Conservation (phyloP, 2,888 invertebrate species). For the Thecocarcelia acutangulata region DNA sequence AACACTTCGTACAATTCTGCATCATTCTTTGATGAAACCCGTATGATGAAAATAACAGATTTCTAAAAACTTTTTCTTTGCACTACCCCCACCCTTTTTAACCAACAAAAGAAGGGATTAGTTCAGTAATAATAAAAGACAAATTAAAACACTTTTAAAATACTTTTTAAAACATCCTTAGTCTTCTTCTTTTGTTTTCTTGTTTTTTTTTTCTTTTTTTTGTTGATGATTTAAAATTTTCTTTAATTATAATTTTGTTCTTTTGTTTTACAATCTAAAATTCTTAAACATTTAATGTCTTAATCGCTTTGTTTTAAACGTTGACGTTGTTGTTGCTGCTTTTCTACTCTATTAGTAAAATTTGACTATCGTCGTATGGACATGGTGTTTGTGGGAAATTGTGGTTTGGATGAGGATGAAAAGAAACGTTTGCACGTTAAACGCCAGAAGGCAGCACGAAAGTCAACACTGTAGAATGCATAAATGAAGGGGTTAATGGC, state of each 20-base stretch:
- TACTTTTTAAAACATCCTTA: background rate
- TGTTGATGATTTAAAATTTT: conserved; percentile 9
- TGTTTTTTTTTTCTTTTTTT: background rate
- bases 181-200: background rate
- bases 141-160: background rate
- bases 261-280: conserved; percentile 22
- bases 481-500: conserved; percentile 95
- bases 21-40: too few relatives aligned
- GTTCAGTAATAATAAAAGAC: too few relatives aligned
- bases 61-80: too few relatives aligned
- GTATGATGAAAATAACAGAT: too few relatives aligned
- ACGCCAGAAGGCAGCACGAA: conserved; percentile 92
- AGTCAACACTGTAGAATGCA: conserved; percentile 93
- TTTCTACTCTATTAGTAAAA: conserved; percentile 29
- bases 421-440: conserved; percentile 84
- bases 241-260: background rate
- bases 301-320: conserved; percentile 42
- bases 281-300: conserved; percentile 36
- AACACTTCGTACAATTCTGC: too few relatives aligned
- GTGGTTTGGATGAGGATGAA: conserved; percentile 76
- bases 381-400: conserved; percentile 79
- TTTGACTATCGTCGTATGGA: conserved; percentile 79
- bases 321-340: conserved; percentile 26
- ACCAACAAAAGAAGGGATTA: too few relatives aligned
- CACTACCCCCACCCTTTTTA: too few relatives aligned